Base-by-base conservation (phyloP, 1,140 invertebrate genomes). In the Trialeurodes vaporariorum region DNA sequence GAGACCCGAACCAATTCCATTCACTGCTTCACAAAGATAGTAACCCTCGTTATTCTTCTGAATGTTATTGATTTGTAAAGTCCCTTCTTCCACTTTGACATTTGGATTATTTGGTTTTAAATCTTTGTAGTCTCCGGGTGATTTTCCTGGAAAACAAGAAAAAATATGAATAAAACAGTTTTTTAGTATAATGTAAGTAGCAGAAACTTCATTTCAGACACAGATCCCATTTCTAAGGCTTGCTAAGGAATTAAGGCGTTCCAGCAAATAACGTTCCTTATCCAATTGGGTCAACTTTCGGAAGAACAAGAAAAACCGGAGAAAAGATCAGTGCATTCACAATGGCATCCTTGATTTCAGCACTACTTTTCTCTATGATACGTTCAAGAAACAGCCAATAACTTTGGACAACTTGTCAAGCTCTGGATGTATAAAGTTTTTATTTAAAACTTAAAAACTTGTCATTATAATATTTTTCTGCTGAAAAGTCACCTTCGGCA, bases 11-110 rank as follows among this genome's bases (percentile, higher is more conserved):
- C 94, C 94, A 75, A 98, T 95, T 72, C 93, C 92, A 79, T 98
- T 98, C 27, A 92, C 91, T 61, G 94, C 93, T 81, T 97, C 93
- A 77, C 96, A 98, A 24, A 97, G 81, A 79, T 96, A 98, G 77
- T 95, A 94, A 9, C 93, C 93, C 83, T 95, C 91, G 75, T 95
- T 94, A 1, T 86, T 88, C 79, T 95, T 96, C 76, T 91, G 88
- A 72, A 96, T 94, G 72, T 94, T 91, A 72, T 87, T 86, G 74
- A 98, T 91, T 34, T 87, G 83, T 58, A 95, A 80, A 65, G 92
- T 94, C 67, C 94, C 94, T 78, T 96, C 94, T 78, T 93, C 91
- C 49, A 93, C 89, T 79, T 90, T 91, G 65, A 93, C 90, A 73
- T 91, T 88, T 68, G 91, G 90, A 78, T 92, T 92, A 75, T 89